Base-by-base conservation (phyloP, 2,113 vertebrate genomes). In the Corythaeola cristata region DNA sequence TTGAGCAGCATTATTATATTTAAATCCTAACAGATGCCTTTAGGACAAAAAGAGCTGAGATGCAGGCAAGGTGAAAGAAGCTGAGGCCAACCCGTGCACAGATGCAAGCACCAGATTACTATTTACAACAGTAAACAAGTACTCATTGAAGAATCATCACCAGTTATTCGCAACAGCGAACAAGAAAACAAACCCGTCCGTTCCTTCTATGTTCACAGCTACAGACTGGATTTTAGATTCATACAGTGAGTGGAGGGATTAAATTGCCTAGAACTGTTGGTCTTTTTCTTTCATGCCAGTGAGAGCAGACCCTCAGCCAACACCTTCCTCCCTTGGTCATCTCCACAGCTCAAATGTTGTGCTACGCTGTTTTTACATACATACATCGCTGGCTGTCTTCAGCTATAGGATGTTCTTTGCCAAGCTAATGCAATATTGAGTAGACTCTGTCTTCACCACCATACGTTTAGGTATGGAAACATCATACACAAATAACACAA, bases 21-120 rank as follows among this genome's bases (percentile, higher is more conserved):
- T 74, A 85, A 96, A 96, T 82, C 66, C 56, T 58, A 95, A 89
- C 53, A 83, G 90, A 96, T 80, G 94, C 87, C 77, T 71, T 83
- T 45, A 88, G 67, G 77, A 94, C 92, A 94, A 92, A 91, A 93
- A 82, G 30, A 91, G 53, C 62, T 0, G 21, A 87, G 60, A 91
- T 35, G 26, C n/a, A 80, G 69, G 62, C 66, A 91, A 92, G 89
- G 86, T 95, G 91, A 76, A 95, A 91, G 79, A 91, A 84, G n/a
- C 60, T 26, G 28, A 9, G 33, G 58, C 77, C 77, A 91, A 58
- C 4, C n/a, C 21, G 3, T 15, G 56, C 73, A 86, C 64, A 85
- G 89, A 95, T 66, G 69, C 50, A 85, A 92, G 58, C 67, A 84
- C 30, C 41, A 91, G 67, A 89, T 89, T 66, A 95, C 63, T 62